Base-by-base conservation (phyloP, 2,888 invertebrate genomes). In the Sphinx pinastri region DNA sequence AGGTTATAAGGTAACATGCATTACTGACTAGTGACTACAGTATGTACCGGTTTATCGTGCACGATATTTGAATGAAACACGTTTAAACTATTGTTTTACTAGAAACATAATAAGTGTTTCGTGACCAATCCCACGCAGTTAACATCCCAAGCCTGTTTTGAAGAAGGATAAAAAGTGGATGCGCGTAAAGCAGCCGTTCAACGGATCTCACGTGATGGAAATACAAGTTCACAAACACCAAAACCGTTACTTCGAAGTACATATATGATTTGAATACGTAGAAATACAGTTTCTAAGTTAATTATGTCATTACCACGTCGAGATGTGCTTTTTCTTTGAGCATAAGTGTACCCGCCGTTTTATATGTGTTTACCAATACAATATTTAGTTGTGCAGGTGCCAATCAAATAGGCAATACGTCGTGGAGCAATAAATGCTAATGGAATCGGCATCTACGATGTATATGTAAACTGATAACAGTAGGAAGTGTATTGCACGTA, bases 401-500 rank as follows among this genome's bases (percentile, higher is more conserved):
- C 47, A 63, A 31, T 58, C 12, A 14, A 58, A 19, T 19, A 47
- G 11, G 16, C 14, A 59, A 60, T 47, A n/a, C 10, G 60, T 47
- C 12, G 16, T 49, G 47, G 16, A 60, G 60, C 45, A 60, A 63
- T 63, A 19, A 63, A 49, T 16, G 13, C 16, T 60, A 60, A 16
- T 54, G 38, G 52, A 55, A 55, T 16, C 10, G 11, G 45, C 16
- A 45, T 19, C 13, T 38, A 38, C 8, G 5, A 38, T 54, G 55
- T 55, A 68, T 14, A 16, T 57, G 68, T 68, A 58, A 73, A 25
- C 68, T 71, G 71, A 66, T 71, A 72, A 72, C 67, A 74, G 59
- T 74, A 71, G 49, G 49, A 12, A 69, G 54, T 69, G 54, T 67
- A 47, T 70, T 72, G 73, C 76, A 72, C 75, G 76, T 72, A 75